phyloP scores from a whole-genome alignment of 2,113 vertebrate species.

The Narcine bancroftii region DNA sequence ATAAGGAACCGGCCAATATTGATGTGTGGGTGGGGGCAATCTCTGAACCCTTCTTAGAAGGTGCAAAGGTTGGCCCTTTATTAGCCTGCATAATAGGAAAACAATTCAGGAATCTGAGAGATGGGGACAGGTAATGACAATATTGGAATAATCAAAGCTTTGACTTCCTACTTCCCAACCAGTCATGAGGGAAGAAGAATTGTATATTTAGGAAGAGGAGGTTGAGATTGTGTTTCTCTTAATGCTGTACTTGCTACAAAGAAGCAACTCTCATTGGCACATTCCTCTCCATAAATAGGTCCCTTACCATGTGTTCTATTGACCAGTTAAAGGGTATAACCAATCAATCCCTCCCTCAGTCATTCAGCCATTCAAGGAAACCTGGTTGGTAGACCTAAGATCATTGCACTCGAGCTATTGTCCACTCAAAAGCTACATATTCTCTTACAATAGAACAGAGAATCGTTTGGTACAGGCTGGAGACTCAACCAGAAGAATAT shows the following conservation, averaged over 20 bases:
- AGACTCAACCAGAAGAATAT: neutral
- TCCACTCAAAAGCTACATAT: neutral
- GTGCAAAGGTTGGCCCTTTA: neutral
- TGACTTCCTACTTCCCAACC: neutral
- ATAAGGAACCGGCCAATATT: constrained; percentile 56
- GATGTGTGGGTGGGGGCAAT: constrained; percentile 62
- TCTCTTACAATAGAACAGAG: neutral
- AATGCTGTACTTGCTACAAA: neutral
- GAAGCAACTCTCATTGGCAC: neutral
- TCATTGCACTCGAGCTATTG: neutral
- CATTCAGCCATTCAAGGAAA: neutral
- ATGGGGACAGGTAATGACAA: constrained; percentile 6
- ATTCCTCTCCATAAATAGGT: neutral
- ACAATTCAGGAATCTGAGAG: constrained; percentile 27
- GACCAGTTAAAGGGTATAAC: too few species aligned
- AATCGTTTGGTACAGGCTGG: neutral
- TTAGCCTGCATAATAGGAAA: neutral
- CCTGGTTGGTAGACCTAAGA: neutral
- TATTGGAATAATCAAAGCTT: neutral
- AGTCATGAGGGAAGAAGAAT: neutral
- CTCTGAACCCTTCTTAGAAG: constrained; percentile 55
- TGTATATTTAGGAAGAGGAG: neutral
- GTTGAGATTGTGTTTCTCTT: neutral
- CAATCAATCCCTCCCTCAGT: neutral
- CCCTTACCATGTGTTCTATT: neutral